These are phyloP conservation scores for Orussus abietinus DNA, from an alignment of 1,140 invertebrate genomes.

Conservation along the genomic window DNA sequence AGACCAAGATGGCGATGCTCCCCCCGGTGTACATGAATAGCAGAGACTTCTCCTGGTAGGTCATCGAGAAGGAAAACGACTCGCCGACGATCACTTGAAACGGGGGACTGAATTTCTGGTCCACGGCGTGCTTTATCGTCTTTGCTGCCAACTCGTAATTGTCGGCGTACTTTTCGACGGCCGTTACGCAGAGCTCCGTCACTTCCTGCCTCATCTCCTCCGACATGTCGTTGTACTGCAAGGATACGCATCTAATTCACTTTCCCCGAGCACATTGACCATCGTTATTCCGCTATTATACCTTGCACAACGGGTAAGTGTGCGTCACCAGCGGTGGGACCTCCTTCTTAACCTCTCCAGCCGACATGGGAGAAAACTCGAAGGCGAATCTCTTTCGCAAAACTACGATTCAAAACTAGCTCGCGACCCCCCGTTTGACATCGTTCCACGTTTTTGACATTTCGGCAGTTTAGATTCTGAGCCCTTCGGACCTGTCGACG, in stretches of 20 bases:
- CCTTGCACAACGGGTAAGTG: no score
- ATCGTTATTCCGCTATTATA: no score
- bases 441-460: no score
- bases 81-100: constrained; percentile 95
- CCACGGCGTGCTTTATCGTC: constrained; percentile 93
- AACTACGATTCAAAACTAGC: no score
- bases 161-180: constrained; percentile 84
- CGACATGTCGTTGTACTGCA: constrained; percentile 84
- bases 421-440: no score
- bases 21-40: constrained; percentile 93
- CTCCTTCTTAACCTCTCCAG: no score
- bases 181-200: constrained; percentile 86
- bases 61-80: constrained; percentile 91
- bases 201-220: constrained; percentile 90
- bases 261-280: no score
- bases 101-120: constrained; percentile 90
- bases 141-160: constrained; percentile 73
- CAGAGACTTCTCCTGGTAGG: constrained; percentile 89
- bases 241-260: constrained; percentile 22
- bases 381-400: no score
- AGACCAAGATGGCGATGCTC: constrained; percentile 84
- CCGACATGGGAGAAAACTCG: no score
- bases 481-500: no score
- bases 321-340: no score
- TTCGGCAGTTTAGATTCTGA: no score